Conservation (phyloP, 2,888 invertebrate species). For the Taenaris catops region DNA sequence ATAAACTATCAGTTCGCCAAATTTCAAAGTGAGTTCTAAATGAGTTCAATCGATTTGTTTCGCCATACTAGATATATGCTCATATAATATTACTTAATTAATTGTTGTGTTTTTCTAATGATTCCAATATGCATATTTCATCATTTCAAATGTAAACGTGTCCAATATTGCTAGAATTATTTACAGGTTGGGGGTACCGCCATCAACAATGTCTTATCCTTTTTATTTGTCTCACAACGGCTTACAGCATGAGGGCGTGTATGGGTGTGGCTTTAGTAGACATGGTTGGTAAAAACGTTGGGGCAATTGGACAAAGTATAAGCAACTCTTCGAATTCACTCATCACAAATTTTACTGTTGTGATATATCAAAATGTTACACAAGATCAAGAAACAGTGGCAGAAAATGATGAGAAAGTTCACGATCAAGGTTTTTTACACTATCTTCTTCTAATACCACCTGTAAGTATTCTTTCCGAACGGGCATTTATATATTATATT, state of each 20-base stretch:
- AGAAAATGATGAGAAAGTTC: not conserved
- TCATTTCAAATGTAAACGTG: too few relatives aligned
- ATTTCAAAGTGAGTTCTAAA: too few relatives aligned
- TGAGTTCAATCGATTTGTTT: too few relatives aligned
- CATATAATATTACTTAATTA: too few relatives aligned
- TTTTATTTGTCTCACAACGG: conserved; percentile 76
- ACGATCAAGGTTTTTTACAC: not conserved
- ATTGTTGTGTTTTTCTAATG: too few relatives aligned
- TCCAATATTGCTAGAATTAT: too few relatives aligned
- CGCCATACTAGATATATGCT: too few relatives aligned
- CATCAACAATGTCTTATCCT: conserved; percentile 81
- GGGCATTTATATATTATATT: too few relatives aligned
- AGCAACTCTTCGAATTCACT: not conserved
- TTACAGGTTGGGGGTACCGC: conserved; percentile 55
- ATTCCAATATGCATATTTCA: too few relatives aligned
- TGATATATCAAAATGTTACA: conserved; percentile 3
- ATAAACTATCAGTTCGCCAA: too few relatives aligned
- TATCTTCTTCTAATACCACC: conserved; percentile 41
- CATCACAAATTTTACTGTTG: too few relatives aligned
- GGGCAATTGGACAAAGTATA: not conserved
- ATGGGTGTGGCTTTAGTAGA: conserved; percentile 84
- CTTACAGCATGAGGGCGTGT: conserved; percentile 82
- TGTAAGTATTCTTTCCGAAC: conserved; percentile 41
- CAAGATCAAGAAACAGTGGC: not conserved
- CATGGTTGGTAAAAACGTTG: conserved; percentile 73